Percentiles rank a stretch among this genome's conserved stretches.
phyloP scores from a whole-genome alignment of 2,888 invertebrate genomes.

The Pediacus dermestoides region DNA sequence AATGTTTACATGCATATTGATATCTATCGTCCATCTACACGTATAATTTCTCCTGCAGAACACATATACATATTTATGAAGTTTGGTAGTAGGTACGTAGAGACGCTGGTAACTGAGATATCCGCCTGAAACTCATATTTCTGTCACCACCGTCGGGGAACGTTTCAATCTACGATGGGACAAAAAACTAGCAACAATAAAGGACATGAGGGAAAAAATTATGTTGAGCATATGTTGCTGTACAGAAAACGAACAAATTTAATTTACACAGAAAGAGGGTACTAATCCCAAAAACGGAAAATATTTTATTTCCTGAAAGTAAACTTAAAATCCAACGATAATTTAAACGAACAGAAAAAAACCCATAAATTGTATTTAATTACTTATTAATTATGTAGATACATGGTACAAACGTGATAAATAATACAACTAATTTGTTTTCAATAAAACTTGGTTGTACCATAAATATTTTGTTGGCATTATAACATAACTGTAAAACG shows the following conservation, averaged over 20 bases:
- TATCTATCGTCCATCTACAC: conserved; percentile 51
- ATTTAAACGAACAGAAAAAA: too few relatives aligned
- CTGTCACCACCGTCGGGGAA: conserved; percentile 48
- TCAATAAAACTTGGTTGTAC: conserved; percentile 20
- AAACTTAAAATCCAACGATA: too few relatives aligned
- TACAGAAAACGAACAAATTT: too few relatives aligned
- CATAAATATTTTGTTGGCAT: conserved; percentile 15
- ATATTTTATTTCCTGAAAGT: too few relatives aligned
- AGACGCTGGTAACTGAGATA: conserved; percentile 39
- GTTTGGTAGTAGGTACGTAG: conserved; percentile 29
- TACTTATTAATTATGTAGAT: too few relatives aligned
- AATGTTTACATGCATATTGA: conserved; percentile 52
- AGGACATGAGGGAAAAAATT: too few relatives aligned
- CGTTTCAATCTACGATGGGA: conserved; percentile 46
- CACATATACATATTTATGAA: conserved; percentile 50
- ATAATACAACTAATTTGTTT: conserved; percentile 22
- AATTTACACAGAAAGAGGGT: too few relatives aligned
- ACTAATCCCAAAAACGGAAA: too few relatives aligned
- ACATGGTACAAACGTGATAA: conserved; percentile 17
- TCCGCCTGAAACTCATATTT: conserved; percentile 48
- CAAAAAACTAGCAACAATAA: too few relatives aligned
- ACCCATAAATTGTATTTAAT: too few relatives aligned
- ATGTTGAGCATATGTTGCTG: too few relatives aligned
- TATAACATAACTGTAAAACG: too few relatives aligned
- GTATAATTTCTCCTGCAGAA: conserved; percentile 47